Evolutionary conservation across 2,888 invertebrate genomes (phyloP).

Genomic region (Callyntrura guangdongensis): DNA sequence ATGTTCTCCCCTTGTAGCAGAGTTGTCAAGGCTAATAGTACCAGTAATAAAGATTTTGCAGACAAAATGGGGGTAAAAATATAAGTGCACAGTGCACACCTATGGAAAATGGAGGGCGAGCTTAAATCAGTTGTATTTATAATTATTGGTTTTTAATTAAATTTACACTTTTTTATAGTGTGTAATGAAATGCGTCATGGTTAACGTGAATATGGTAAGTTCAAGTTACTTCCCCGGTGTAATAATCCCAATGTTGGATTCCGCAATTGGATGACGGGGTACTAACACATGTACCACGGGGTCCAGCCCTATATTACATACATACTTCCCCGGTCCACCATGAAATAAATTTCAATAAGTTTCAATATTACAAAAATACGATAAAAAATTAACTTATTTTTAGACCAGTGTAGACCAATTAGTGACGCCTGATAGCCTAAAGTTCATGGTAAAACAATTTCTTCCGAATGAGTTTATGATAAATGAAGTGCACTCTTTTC

Average conservation of each 20-base stretch:
- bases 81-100: no score
- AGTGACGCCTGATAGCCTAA: constrained; percentile 49
- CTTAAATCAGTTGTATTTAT: neutral
- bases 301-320: no score
- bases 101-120: no score
- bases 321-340: no score
- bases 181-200: constrained; percentile 76
- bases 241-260: no score
- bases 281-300: no score
- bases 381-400: neutral
- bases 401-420: constrained; percentile 42
- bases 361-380: no score
- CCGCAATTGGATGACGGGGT: no score
- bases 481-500: neutral
- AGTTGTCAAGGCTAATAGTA: constrained; percentile 73
- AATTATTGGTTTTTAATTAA: no score
- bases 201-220: constrained; percentile 64
- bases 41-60: constrained; percentile 57
- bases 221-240: neutral
- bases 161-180: constrained; percentile 74
- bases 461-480: constrained; percentile 41
- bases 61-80: constrained; percentile 72
- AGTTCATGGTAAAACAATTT: constrained; percentile 39
- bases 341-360: no score
- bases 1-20: constrained; percentile 75